These are phyloP conservation scores for Druon quercuslanigerum DNA, from an alignment of 1,140 invertebrate species.

Conservation along the genomic window DNA sequence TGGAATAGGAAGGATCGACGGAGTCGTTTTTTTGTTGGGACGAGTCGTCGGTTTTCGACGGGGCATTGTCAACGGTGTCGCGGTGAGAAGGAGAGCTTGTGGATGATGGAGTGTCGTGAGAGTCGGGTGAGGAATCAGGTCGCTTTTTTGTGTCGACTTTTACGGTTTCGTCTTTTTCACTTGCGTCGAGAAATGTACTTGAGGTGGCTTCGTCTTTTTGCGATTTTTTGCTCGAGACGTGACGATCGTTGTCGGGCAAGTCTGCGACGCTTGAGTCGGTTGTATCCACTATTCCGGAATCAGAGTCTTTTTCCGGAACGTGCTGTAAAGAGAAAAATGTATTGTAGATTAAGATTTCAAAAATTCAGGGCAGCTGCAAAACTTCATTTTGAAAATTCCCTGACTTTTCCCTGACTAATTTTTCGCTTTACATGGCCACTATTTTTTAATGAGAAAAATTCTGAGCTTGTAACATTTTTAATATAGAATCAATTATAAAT, in stretches of 20 bases:
- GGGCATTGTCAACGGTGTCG: slow-evolving; percentile 4
- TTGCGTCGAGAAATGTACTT: slow-evolving; percentile 57
- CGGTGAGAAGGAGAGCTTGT: neutral
- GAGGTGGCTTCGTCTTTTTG: slow-evolving; percentile 36
- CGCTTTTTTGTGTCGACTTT: slow-evolving; percentile 44
- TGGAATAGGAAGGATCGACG: slow-evolving; percentile 66
- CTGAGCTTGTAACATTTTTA: too few species aligned
- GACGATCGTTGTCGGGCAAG: slow-evolving; percentile 67
- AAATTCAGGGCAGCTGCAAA: too few species aligned
- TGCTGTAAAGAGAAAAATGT: slow-evolving; percentile 51
- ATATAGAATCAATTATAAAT: too few species aligned
- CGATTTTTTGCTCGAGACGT: slow-evolving; percentile 45
- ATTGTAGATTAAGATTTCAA: slow-evolving; percentile 27
- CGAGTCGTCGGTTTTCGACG: slow-evolving; percentile 4
- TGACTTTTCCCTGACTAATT: too few species aligned
- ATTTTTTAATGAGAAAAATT: too few species aligned
- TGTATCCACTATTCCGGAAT: slow-evolving; percentile 47
- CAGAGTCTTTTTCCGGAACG: slow-evolving; percentile 62
- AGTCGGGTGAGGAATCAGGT: slow-evolving; percentile 33
- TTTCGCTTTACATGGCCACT: too few species aligned
- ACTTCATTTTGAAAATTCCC: too few species aligned
- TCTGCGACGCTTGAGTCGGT: slow-evolving; percentile 33
- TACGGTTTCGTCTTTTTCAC: slow-evolving; percentile 61
- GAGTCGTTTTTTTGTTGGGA: slow-evolving; percentile 7
- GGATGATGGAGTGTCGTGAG: slow-evolving; percentile 28